Evolutionary conservation across 2,113 vertebrate species (phyloP).

Genomic region (Protobothrops flavoviridis): DNA sequence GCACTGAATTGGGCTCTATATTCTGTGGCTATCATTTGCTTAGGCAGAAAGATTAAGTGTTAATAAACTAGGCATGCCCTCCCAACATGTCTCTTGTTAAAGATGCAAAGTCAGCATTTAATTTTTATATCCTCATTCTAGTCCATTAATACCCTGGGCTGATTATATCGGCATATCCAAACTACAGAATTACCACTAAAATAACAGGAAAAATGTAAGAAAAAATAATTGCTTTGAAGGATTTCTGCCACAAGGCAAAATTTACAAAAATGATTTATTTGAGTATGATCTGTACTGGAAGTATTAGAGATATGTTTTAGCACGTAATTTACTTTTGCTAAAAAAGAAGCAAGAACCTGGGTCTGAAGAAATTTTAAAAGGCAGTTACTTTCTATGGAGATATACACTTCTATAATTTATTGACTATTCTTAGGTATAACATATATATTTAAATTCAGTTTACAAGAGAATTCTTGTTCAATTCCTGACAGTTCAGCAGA

Average conservation of each 20-base stretch:
- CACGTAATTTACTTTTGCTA: background rate
- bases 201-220: background rate
- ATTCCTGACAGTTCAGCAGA: background rate
- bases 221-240: background rate
- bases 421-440: background rate
- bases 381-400: background rate
- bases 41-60: background rate
- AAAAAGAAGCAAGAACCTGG: background rate
- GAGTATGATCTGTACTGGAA: background rate
- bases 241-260: background rate
- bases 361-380: background rate
- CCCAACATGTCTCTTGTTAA: background rate
- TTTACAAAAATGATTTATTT: background rate
- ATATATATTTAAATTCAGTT: background rate
- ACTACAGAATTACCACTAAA: background rate
- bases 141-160: background rate
- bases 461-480: background rate
- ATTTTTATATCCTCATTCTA: background rate
- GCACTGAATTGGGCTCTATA: background rate
- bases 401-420: background rate
- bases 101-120: background rate
- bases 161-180: background rate
- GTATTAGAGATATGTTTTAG: background rate
- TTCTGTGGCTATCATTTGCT: background rate
- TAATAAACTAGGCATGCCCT: background rate